Evolutionary conservation across 2,113 vertebrate species (phyloP).

Genomic region (Alouatta palliata): DNA sequence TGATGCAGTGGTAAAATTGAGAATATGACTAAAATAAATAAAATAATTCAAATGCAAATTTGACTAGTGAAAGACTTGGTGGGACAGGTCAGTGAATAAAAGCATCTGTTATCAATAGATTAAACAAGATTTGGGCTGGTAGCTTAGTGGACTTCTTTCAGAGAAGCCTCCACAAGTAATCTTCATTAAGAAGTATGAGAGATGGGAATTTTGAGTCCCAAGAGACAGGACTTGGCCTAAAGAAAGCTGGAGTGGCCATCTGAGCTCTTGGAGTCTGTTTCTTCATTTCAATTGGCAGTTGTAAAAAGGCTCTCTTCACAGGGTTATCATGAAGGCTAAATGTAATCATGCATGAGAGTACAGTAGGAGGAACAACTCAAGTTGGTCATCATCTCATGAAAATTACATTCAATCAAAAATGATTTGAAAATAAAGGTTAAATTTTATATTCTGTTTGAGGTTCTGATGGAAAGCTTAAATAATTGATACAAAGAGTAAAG

Average conservation of each 20-base stretch:
- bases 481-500: background rate
- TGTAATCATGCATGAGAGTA: background rate
- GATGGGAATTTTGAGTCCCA: background rate
- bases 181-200: background rate
- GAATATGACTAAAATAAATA: background rate
- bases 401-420: background rate
- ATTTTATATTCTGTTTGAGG: background rate
- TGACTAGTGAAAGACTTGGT: background rate
- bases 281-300: background rate
- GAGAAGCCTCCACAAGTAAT: constrained; percentile 4
- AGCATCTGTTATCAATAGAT: background rate
- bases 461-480: background rate
- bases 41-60: background rate
- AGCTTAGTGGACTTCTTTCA: background rate
- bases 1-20: background rate
- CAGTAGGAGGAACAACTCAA: background rate
- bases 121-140: background rate
- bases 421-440: background rate
- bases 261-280: background rate
- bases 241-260: background rate
- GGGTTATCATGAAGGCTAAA: background rate
- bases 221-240: background rate
- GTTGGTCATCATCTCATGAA: background rate
- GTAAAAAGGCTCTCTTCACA: background rate
- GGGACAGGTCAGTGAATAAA: background rate